A percentile compares a stretch with the other conserved stretches of the same genome.
Evolutionary conservation across 2,888 invertebrate genomes (phyloP).

Genomic region (Nephrotoma flavescens): DNA sequence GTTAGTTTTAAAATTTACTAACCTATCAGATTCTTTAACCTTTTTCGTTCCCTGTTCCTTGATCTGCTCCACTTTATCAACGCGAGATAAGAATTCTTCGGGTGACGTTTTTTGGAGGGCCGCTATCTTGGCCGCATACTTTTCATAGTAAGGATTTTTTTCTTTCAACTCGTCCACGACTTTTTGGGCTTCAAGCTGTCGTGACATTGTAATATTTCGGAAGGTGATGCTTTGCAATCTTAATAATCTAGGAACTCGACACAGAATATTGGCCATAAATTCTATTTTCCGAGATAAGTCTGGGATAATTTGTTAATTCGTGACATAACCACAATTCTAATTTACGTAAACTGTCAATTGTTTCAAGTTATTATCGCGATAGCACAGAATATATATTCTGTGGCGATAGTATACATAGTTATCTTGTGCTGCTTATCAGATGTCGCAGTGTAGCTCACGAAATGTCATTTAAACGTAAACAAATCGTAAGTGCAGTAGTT

Average conservation of each 20-base stretch:
- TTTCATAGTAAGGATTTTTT: constrained; percentile 64
- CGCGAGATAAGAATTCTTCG: constrained; percentile 51
- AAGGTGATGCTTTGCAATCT: constrained; percentile 14
- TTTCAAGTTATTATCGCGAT: neutral
- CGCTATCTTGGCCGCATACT: constrained; percentile 65
- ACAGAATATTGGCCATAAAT: neutral
- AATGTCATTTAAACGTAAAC: neutral
- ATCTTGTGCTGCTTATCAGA: neutral
- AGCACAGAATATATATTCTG: too few relatives aligned
- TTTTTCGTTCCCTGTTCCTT: constrained; percentile 24
- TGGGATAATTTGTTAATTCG: neutral
- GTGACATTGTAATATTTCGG: constrained; percentile 27
- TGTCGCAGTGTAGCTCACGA: neutral
- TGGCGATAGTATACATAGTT: neutral
- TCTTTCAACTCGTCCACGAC: constrained; percentile 35
- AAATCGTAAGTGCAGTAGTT: constrained; percentile 3
- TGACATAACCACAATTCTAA: neutral
- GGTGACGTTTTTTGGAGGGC: constrained; percentile 58
- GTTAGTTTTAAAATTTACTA: constrained; percentile 9
- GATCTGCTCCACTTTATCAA: constrained; percentile 35
- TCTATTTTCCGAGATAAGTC: neutral
- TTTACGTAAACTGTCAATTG: neutral
- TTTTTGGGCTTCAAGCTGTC: constrained; percentile 31
- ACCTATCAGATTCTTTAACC: constrained; percentile 16
- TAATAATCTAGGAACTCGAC: neutral